Evolutionary conservation across 1,140 invertebrate species (phyloP), one percentile per base, ranked within the genome.

Genomic region (Macrosteles quadrilineatus): DNA sequence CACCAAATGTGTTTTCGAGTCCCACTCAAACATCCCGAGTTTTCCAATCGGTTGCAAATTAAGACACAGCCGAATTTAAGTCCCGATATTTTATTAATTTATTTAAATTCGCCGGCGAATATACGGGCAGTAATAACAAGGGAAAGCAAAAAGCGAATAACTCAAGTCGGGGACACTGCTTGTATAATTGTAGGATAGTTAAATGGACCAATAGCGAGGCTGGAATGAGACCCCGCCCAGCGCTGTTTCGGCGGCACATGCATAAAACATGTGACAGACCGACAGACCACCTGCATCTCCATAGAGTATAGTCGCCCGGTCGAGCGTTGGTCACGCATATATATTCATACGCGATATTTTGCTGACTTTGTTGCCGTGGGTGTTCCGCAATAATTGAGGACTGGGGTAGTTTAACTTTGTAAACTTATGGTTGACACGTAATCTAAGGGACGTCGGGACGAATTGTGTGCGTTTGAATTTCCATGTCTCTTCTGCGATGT

Each of bases 231-330:
- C 47, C 21, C 47, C 47, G 47, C 47, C 47, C n/a, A 50, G 2
- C 14, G 47, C 47, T 3, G 47, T 19, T 50, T 59, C 23, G 55
- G 23, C 27, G 55, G 23, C 21, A 30, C 23, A 59, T 59, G 55
- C 55, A 59, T 59, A 59, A 59, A 59, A 30, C 55, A 50, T 50
- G 47, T 50, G 47, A 50, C 47, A 50, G 47, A 50, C 47, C 47
- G 17, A 17, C 47, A 50, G 47, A 21, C 47, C 47, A 21, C 47
- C 47, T 4, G 47, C 21, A n/a, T n/a, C n/a, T n/a, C n/a, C n/a
- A n/a, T n/a, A n/a, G n/a, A n/a, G n/a, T n/a, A n/a, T n/a, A n/a
- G n/a, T n/a, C 47, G 47, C 4, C 47, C 14, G 17, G 6, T 50
- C 47, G 47, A 6, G 14, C 47, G n/a, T n/a, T 50, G 14, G 4